Percentiles rank a stretch among this genome's conserved stretches.
These are phyloP conservation scores for Lycia hirtaria DNA, from an alignment of 2,888 invertebrate genomes.

Conservation along the genomic window DNA sequence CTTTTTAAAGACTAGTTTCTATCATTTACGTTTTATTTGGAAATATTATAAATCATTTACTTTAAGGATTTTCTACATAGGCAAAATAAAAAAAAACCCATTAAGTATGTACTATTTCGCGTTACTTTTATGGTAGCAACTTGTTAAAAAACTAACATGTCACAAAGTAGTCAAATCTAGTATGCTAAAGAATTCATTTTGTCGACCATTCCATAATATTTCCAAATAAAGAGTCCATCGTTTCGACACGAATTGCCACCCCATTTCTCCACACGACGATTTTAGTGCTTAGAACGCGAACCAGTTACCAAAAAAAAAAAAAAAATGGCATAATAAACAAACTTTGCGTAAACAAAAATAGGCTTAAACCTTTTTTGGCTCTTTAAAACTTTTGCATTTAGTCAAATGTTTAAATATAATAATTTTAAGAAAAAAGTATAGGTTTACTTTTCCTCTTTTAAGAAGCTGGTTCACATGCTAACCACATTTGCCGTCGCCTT, in stretches of 20 bases:
- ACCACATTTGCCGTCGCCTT: conserved; percentile 29
- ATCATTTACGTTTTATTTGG: conserved; percentile 15
- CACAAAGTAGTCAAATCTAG: no score
- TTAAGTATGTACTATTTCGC: no score
- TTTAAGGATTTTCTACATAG: neutral
- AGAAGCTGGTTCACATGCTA: conserved; percentile 32
- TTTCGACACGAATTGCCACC: conserved; percentile 31
- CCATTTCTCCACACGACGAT: conserved; percentile 12
- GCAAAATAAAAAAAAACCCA: no score
- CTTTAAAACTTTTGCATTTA: neutral
- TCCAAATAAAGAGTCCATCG: conserved; percentile 21
- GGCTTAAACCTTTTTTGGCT: neutral
- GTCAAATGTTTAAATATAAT: no score
- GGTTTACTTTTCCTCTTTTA: no score
- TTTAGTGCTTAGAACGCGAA: conserved; percentile 12
- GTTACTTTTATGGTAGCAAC: no score
- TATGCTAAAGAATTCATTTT: no score
- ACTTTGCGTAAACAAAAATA: neutral
- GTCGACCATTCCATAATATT: conserved; percentile 13
- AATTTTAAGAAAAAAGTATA: no score
- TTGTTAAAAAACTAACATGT: no score
- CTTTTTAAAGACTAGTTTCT: conserved; percentile 40
- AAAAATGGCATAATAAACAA: neutral
- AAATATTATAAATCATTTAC: conserved; percentile 9
- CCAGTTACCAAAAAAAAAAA: conserved; percentile 14